Evolutionary conservation across 35 echinoderm and acorn worm genomes (phyloP), one percentile per base, ranked within the genome.

Genomic region (Diadema setosum): DNA sequence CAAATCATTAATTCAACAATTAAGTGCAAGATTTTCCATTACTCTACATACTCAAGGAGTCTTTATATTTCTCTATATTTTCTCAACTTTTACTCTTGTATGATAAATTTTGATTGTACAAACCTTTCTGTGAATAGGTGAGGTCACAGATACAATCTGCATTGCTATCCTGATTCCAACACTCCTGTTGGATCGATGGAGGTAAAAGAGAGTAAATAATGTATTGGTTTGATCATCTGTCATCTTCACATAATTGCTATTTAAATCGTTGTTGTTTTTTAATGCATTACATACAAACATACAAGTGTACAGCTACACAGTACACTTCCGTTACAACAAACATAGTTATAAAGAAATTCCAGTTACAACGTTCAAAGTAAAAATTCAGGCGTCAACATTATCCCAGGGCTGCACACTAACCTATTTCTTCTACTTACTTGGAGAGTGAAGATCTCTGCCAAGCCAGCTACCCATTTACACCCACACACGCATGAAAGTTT

Each of bases 71-170:
- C n/a, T n/a, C n/a, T n/a, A n/a, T n/a, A n/a, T n/a, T n/a, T n/a
- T n/a, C n/a, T n/a, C n/a, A n/a, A n/a, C n/a, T n/a, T n/a, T n/a
- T n/a, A n/a, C n/a, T n/a, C n/a, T n/a, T n/a, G n/a, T n/a, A n/a
- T n/a, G n/a, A n/a, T n/a, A n/a, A n/a, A n/a, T n/a, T n/a, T n/a
- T 20, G 49, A 27, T 11, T 61, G 16, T 64, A 70, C 45, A 76
- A 29, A 97, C 94, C 87, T 97, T 97, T 90, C 87, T 93, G 29
- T 90, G 87, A 20, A 97, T 21, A 41, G 94, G 94, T 23, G 94
- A 83, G 31, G 90, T 81, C 56, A 84, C 58, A 58, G 90, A 89
- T 0, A 80, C 31, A 7, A 86, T 17, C 52, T 97, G 90, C 23
- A 97, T 24, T 65, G 87, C 84, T n/a, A 97, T 87, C 65, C 91